Percentiles rank a stretch among this genome's conserved stretches.
Evolutionary conservation across 1,140 invertebrate genomes (phyloP).

Genomic region (Pogonomyrmex californicus): DNA sequence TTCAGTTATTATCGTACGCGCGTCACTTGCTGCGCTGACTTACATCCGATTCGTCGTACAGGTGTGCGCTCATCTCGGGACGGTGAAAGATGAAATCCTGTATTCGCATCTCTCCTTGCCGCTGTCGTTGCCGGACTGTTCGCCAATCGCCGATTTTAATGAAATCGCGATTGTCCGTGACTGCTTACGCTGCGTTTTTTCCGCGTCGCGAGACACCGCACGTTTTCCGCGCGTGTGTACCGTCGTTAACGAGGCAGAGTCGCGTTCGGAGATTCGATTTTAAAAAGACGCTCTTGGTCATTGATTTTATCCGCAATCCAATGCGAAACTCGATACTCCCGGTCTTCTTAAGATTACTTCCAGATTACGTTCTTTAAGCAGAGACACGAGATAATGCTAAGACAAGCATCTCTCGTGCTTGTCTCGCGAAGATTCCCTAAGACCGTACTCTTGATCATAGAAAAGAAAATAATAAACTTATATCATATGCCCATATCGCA

Average conservation of each 20-base stretch:
- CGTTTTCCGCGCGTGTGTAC: conserved; percentile 4
- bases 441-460: not conserved
- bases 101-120: not conserved
- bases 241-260: conserved; percentile 34
- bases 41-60: conserved; percentile 3
- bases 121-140: not conserved
- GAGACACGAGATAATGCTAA: conserved; percentile 45
- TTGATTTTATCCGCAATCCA: conserved; percentile 65
- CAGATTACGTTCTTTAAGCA: conserved; percentile 57
- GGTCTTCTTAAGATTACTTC: conserved; percentile 59
- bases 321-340: conserved; percentile 58
- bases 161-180: conserved; percentile 5
- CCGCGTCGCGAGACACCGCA: not conserved
- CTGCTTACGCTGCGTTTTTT: not conserved
- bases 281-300: conserved; percentile 46
- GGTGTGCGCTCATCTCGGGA: not conserved
- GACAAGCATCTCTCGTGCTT: not conserved
- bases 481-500: not conserved
- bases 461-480: not conserved
- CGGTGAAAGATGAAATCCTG: not conserved
- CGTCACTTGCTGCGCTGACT: not conserved
- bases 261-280: conserved; percentile 41
- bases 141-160: not conserved
- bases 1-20: conserved; percentile 20
- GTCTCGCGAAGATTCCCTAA: not conserved